These are phyloP conservation scores for Drosophila aldrichi DNA, from an alignment of 2,888 invertebrate genomes.

Conservation along the genomic window DNA sequence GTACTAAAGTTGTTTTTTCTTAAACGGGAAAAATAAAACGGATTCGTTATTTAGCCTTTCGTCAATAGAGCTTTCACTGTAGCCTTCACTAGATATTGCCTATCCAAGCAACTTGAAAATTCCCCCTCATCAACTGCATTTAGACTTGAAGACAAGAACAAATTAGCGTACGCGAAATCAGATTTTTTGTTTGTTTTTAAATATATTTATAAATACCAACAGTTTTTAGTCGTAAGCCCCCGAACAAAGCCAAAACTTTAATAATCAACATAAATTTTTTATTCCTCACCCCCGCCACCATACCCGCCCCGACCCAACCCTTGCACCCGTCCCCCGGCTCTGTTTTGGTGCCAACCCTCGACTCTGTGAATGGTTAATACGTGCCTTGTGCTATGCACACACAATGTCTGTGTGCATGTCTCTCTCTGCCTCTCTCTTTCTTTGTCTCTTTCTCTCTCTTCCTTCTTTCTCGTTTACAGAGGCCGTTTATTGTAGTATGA, in stretches of 20 bases:
- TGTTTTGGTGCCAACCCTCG: constrained; percentile 25
- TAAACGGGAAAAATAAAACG: background rate
- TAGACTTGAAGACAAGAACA: constrained; percentile 41
- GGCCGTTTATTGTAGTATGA: constrained; percentile 91
- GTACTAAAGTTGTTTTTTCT: background rate
- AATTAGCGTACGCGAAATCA: constrained; percentile 51
- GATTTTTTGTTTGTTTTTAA: constrained; percentile 16
- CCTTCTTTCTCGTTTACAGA: constrained; percentile 88
- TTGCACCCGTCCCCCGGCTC: constrained; percentile 39
- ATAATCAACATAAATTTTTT: constrained; percentile 82
- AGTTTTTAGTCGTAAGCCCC: constrained; percentile 65
- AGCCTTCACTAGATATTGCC: constrained; percentile 1
- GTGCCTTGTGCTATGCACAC: constrained; percentile 45
- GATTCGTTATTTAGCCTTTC: background rate
- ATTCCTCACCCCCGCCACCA: constrained; percentile 57
- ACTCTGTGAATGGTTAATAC: constrained; percentile 26
- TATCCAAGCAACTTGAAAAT: constrained; percentile 16
- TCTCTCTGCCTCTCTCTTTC: constrained; percentile 75
- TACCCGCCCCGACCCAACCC: constrained; percentile 40
- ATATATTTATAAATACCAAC: constrained; percentile 29
- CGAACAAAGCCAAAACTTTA: constrained; percentile 66
- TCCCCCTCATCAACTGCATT: constrained; percentile 36
- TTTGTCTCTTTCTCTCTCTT: constrained; percentile 85
- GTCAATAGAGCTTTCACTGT: constrained; percentile 8
- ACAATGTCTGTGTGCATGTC: constrained; percentile 72